A percentile compares a stretch with the other conserved stretches of the same genome.
phyloP scores from a whole-genome alignment of 1,140 invertebrate species.

The Drosophila varians region DNA sequence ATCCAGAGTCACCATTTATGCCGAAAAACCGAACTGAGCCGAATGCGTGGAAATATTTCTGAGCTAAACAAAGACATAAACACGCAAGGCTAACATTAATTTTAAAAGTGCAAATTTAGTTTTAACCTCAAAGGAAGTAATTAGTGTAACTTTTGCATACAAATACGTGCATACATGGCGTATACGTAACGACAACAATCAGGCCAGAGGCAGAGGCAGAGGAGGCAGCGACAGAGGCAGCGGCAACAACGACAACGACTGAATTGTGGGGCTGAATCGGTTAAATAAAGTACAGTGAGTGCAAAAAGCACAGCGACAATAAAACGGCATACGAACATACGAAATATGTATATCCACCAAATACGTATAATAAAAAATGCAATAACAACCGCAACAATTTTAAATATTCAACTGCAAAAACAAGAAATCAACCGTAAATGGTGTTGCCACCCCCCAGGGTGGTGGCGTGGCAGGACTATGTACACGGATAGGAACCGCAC shows the following conservation, averaged over 20 bases:
- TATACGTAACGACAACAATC: conserved; percentile 32
- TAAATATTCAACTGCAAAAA: conserved; percentile 68
- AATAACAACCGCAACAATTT: conserved; percentile 77
- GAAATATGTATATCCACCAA: conserved; percentile 52
- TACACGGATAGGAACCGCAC: conserved; percentile 24
- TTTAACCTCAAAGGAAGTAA: conserved; percentile 83
- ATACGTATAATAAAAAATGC: conserved; percentile 77
- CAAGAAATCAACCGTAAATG: conserved; percentile 29
- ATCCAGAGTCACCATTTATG: not conserved
- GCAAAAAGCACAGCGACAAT: conserved; percentile 47
- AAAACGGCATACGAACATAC: conserved; percentile 38
- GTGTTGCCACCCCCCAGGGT: conserved; percentile 5
- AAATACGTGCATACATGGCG: conserved; percentile 65
- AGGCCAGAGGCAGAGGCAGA: conserved; percentile 1
- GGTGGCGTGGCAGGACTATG: conserved; percentile 4
- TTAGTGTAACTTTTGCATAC: conserved; percentile 80
- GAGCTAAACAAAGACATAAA: conserved; percentile 82
- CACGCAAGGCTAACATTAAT: conserved; percentile 83
- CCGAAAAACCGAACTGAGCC: conserved; percentile 1
- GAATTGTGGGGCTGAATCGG: conserved; percentile 25
- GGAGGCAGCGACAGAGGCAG: conserved; percentile 2
- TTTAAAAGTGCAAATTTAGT: conserved; percentile 83
- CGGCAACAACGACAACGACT: conserved; percentile 22
- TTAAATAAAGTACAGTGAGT: conserved; percentile 18
- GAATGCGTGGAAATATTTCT: conserved; percentile 45